These are phyloP conservation scores for Sphaeramia orbicularis DNA, from an alignment of 2,797 vertebrate species.

Conservation along the genomic window DNA sequence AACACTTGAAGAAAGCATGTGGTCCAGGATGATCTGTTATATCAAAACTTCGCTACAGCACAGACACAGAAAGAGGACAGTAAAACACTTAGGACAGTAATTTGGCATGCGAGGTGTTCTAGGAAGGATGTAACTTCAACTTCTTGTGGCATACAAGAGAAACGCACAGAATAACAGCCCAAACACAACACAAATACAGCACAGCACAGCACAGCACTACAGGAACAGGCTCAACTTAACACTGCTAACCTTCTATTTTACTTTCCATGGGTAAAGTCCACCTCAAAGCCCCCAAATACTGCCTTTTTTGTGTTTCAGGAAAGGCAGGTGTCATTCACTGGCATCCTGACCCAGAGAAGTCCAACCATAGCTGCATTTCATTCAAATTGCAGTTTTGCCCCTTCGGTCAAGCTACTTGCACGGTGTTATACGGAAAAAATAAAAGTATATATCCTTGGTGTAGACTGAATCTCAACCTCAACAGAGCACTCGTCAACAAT, in stretches of 20 bases:
- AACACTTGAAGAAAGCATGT: slow-evolving; percentile 65
- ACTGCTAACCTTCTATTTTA: slow-evolving; percentile 89
- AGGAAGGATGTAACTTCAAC: slow-evolving; percentile 63
- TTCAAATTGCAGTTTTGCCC: slow-evolving; percentile 63
- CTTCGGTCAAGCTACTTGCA: slow-evolving; percentile 54
- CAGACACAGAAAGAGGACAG: slow-evolving; percentile 8
- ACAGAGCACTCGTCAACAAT: slow-evolving; percentile 82
- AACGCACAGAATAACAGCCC: slow-evolving; percentile 46
- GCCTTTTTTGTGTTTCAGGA: slow-evolving; percentile 83
- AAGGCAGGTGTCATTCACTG: slow-evolving; percentile 83
- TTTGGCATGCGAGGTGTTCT: slow-evolving; percentile 47
- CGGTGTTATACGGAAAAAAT: slow-evolving; percentile 46
- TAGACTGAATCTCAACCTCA: slow-evolving; percentile 73
- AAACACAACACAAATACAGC: slow-evolving; percentile 40
- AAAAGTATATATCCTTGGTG: slow-evolving; percentile 69
- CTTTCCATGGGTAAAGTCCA: slow-evolving; percentile 86
- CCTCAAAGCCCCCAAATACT: slow-evolving; percentile 70
- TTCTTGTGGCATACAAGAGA: slow-evolving; percentile 56
- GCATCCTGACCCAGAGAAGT: slow-evolving; percentile 83
- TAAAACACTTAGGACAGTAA: slow-evolving; percentile 26
- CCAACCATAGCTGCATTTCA: slow-evolving; percentile 76
- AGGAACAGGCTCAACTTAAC: slow-evolving; percentile 68
- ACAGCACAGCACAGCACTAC: slow-evolving; percentile 63
- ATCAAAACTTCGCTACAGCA: slow-evolving; percentile 39
- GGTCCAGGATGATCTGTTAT: slow-evolving; percentile 20